phyloP scores from a whole-genome alignment of 2,888 invertebrate species.

The Stenodera caucasica region DNA sequence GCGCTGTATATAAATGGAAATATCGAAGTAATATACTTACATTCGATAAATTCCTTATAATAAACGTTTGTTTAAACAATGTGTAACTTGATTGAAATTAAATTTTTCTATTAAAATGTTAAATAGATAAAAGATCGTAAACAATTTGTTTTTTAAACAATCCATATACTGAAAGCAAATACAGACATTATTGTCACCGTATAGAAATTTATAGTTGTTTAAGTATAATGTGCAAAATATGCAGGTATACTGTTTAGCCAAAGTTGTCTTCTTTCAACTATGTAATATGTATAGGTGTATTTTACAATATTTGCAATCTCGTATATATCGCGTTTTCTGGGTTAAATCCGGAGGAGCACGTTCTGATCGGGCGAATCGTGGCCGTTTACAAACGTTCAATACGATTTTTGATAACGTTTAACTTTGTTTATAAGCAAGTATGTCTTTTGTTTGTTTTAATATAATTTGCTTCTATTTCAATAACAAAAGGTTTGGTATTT shows the following conservation, averaged over 20 bases:
- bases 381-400: slow-evolving; percentile 32
- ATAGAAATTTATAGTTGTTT: slow-evolving; percentile 27
- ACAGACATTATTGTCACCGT: slow-evolving; percentile 30
- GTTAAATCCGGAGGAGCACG: slow-evolving; percentile 36
- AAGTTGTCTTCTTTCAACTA: background rate
- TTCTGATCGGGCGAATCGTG: slow-evolving; percentile 35
- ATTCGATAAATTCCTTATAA: background rate
- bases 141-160: slow-evolving; percentile 25
- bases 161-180: slow-evolving; percentile 26
- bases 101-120: slow-evolving; percentile 22
- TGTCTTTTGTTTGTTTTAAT: slow-evolving; percentile 36
- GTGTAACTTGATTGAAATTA: slow-evolving; percentile 23
- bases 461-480: slow-evolving; percentile 38
- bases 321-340: slow-evolving; percentile 36
- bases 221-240: slow-evolving; percentile 28
- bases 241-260: slow-evolving; percentile 27
- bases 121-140: slow-evolving; percentile 26
- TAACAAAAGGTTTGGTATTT: slow-evolving; percentile 31
- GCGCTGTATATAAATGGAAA: too few relatives aligned
- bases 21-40: too few relatives aligned
- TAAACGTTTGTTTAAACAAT: background rate
- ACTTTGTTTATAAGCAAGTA: slow-evolving; percentile 30
- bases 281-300: slow-evolving; percentile 21
- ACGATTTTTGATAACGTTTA: slow-evolving; percentile 40
- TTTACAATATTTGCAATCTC: slow-evolving; percentile 35